Base-by-base conservation (phyloP, 2,797 vertebrate genomes). In the Huso huso region DNA sequence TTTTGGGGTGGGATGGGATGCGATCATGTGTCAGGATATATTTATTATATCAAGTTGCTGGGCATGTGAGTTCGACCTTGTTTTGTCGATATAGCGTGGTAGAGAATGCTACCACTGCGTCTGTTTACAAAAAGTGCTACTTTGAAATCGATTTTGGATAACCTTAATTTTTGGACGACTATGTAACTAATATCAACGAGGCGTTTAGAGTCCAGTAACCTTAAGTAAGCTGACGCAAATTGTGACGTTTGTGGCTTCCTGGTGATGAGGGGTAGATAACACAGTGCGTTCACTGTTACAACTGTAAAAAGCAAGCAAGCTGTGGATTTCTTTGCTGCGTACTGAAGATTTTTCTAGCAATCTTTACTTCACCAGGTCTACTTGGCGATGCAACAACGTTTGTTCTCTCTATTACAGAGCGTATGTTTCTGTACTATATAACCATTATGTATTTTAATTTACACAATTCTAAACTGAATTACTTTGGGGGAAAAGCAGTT, bases 291-390 rank as follows among this genome's bases (percentile, higher is more conserved):
- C 71, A 23, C 71, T 67, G 68, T 50, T 67, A 76, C 72, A 75
- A 48, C 9, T 8, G 52, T 18, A 62, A 66, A 62, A 59, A 53
- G 65, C 13, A 51, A 70, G 64, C 77, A 69, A 68, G 75, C 74
- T 71, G 62, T 75, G 77, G 68, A 71, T 79, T 79, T 82, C 72
- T 69, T 73, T 78, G 70, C 81, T 73, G 82, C 83, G 76, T 78
- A 86, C 72, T 79, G 71, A 50, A 78, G 77, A 81, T 83, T 77
- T 81, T 87, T 83, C 77, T 69, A 81, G 82, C 82, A 80, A 78
- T 70, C 75, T 74, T 37, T 6, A 23, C 76, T 80, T 68, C 71
- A 73, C 66, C 15, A 50, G 68, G 23, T 70, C 8, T 72, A 37
- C 37, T 18, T 37, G 4, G 37, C 37, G 3, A 37, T 37, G 37